Evolutionary conservation across 2,888 invertebrate genomes (phyloP).

Genomic region (Eudasyphora cyanicolor): DNA sequence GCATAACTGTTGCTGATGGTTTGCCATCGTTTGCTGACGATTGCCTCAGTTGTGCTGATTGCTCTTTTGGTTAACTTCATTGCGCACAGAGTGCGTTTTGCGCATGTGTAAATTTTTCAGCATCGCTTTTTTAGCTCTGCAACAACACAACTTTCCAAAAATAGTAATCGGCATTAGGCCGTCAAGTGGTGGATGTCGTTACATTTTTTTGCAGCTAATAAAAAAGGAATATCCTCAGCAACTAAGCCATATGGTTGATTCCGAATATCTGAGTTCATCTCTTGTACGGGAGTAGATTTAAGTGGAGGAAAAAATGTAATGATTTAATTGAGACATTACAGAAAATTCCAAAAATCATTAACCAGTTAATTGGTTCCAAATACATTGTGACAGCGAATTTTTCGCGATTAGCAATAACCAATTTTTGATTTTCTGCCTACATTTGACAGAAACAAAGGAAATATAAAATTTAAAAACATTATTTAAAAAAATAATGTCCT

Average conservation of each 20-base stretch:
- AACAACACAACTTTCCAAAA: conserved; percentile 63
- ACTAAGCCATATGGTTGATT: conserved; percentile 14
- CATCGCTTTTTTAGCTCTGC: conserved; percentile 36
- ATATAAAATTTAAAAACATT: too few relatives aligned
- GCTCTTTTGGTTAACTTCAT: background rate
- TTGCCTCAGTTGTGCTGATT: conserved; percentile 5
- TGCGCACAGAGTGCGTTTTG: conserved; percentile 43
- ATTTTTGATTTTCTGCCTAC: too few relatives aligned
- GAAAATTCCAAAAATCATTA: too few relatives aligned
- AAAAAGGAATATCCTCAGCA: conserved; percentile 5
- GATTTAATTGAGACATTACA: conserved; percentile 1
- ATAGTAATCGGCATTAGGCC: conserved; percentile 38
- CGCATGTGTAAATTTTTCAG: conserved; percentile 60
- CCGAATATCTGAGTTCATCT: background rate
- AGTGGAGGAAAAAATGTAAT: background rate
- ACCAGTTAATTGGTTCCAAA: too few relatives aligned
- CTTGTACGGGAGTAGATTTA: background rate
- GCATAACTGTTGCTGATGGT: conserved; percentile 26
- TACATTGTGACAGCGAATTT: too few relatives aligned
- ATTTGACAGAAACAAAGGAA: too few relatives aligned
- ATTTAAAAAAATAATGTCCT: too few relatives aligned
- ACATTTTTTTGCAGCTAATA: conserved; percentile 7
- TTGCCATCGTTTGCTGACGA: background rate
- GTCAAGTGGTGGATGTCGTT: background rate
- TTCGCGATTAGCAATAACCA: too few relatives aligned